Percentiles rank a stretch among this genome's conserved stretches.
These are phyloP conservation scores for Circaetus gallicus DNA, from an alignment of 2,113 vertebrate genomes.

Conservation along the genomic window DNA sequence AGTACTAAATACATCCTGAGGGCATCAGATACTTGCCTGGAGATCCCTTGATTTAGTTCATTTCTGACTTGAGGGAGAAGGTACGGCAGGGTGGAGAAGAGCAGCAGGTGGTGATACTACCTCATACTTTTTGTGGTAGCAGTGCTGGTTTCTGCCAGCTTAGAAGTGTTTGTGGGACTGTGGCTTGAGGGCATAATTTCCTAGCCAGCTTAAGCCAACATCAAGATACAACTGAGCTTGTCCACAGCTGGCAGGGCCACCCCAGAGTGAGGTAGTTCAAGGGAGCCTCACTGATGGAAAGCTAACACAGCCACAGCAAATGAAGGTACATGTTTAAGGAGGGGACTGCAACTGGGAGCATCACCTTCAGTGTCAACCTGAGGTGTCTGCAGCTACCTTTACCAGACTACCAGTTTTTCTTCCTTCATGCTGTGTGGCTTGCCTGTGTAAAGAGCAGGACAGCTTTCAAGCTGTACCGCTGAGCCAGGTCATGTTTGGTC, in stretches of 20 bases:
- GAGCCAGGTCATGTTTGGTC: not conserved
- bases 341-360: not conserved
- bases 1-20: not conserved
- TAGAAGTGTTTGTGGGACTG: not conserved
- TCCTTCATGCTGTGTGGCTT: rapidly evolving
- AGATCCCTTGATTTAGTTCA: not conserved
- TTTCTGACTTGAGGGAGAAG: not conserved
- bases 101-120: not conserved
- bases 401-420: not conserved
- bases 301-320: not conserved
- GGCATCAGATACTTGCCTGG: not conserved
- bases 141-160: not conserved
- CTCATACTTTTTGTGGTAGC: not conserved
- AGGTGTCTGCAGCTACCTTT: not conserved
- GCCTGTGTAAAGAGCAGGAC: not conserved
- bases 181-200: not conserved
- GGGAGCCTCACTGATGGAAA: not conserved
- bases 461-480: not conserved
- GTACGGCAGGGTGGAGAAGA: not conserved
- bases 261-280: rapidly evolving
- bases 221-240: not conserved
- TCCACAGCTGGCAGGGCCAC: not conserved
- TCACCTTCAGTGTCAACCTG: not conserved
- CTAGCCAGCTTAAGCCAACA: not conserved
- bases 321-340: not conserved